Conservation (phyloP, 2,113 vertebrate genomes). For the Smithornis capensis region DNA sequence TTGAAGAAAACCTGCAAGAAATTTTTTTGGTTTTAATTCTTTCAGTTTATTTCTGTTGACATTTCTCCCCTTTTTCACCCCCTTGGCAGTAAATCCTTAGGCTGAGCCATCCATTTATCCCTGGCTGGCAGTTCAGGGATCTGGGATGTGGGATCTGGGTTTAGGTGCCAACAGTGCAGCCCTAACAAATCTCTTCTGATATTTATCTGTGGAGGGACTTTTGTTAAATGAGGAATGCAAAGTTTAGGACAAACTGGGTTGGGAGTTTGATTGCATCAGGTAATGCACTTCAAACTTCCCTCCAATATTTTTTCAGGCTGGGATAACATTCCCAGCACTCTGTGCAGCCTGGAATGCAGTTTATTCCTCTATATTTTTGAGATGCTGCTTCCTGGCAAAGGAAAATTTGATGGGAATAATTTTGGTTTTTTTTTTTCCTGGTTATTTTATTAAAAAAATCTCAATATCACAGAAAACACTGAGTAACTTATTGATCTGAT, state of each 20-base stretch:
- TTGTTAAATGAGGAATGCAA: conserved; percentile 58
- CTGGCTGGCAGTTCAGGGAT: conserved; percentile 46
- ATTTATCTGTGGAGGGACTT: conserved; percentile 55
- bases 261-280: conserved; percentile 37
- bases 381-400: not conserved
- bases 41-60: conserved; percentile 24
- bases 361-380: not conserved
- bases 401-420: not conserved
- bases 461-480: not conserved
- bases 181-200: conserved; percentile 67
- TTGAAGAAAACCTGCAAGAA: conserved; percentile 13
- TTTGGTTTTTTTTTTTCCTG: not conserved
- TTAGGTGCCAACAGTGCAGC: conserved; percentile 64
- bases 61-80: not conserved
- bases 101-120: conserved; percentile 60
- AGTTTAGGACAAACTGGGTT: conserved; percentile 26
- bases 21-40: conserved; percentile 32
- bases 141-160: too few species aligned
- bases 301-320: not conserved
- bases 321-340: not conserved
- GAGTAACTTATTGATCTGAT: not conserved
- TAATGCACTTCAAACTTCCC: conserved; percentile 21
- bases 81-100: conserved; percentile 63
- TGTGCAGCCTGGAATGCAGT: not conserved
- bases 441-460: not conserved